Evolutionary conservation across 1,140 invertebrate genomes (phyloP), one percentile per base, ranked within the genome.

Genomic region (Propsilocerus akamusi): DNA sequence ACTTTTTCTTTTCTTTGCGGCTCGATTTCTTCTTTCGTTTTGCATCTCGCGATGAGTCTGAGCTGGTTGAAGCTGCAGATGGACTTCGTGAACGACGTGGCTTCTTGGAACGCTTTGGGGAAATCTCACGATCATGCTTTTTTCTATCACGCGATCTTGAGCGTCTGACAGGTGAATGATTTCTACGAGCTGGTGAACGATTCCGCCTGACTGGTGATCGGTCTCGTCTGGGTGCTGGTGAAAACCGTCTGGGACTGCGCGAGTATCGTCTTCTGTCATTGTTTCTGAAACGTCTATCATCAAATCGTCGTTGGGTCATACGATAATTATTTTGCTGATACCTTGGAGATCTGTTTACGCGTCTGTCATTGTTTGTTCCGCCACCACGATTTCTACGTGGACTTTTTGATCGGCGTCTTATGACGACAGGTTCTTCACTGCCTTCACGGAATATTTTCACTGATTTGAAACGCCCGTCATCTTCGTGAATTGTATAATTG

Each of bases 401-500:
- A 8, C 8, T 20, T 41, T 20, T 41, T 17, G n/a, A 6, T 20
- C 34, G 28, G 8, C 34, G 34, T 5, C 14, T 17, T 10, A 7
- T 41, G 17, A 14, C 22, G 22, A 20, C 17, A 20, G 12, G 5
- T 7, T 41, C 10, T 5, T 41, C n/a, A n/a, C n/a, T n/a, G n/a
- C n/a, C n/a, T n/a, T n/a, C n/a, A n/a, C n/a, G n/a, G n/a, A n/a
- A n/a, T 41, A 8, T n/a, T 17, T 17, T 41, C 14, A 20, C 17
- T 20, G 10, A 6, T 17, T 41, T 41, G 17, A 22, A n/a, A n/a
- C n/a, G n/a, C n/a, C 51, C 47, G 1, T 59, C 59, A 5, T 54
- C 46, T n/a, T 34, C 32, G 61, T 76, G 68, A 53, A 72, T 70
- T 2, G 81, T 70, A 11, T 81, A 81, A 59, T 78, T 74, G 0